Evolutionary conservation across 2,888 invertebrate genomes (phyloP), one percentile per base, ranked within the genome.

Genomic region (Drosophila paramelanica): DNA sequence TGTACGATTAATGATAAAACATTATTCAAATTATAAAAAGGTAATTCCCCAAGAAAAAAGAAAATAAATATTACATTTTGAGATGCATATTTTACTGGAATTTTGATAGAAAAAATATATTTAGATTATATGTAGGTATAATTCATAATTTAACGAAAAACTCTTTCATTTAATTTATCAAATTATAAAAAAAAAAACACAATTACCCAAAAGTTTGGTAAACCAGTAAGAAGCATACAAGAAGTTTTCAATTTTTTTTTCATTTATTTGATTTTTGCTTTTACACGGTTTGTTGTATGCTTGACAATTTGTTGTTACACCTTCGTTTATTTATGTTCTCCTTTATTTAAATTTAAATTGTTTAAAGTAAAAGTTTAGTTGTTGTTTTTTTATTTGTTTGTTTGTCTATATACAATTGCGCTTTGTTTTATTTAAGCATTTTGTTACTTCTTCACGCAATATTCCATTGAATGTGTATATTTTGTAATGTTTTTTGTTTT

Each of bases 211-310:
- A 25, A n/a, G 13, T 10, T 7, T 31, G 7, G 8, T 10, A 10
- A 41, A 17, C 5, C 17, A 8, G 41, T 17, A 41, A 27, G 11
- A 31, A 33, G 6, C 1, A 43, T 23, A 42, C 1, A 13, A 36
- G 5, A 52, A 81, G 51, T 81, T 87, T 78, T 79, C 77, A 67
- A 72, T 88, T 82, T 81, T 71, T 81, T 67, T 81, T 67, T 50
- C 14, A 11, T 72, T 84, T 85, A 82, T 83, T 88, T 74, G 71
- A 74, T 83, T 84, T 82, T 82, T 50, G 79, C 59, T 81, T 82
- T 87, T 87, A 84, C 81, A 87, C 65, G 33, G 42, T 45, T 61
- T 73, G 47, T 79, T 80, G 66, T 81, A 75, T 81, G 73, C 80
- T 79, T 83, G 71, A 81, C 81, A 83, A 69, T 67, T 79, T 71